Base-by-base conservation (phyloP, 2,797 vertebrate genomes). In the Sebastes steindachneri region DNA sequence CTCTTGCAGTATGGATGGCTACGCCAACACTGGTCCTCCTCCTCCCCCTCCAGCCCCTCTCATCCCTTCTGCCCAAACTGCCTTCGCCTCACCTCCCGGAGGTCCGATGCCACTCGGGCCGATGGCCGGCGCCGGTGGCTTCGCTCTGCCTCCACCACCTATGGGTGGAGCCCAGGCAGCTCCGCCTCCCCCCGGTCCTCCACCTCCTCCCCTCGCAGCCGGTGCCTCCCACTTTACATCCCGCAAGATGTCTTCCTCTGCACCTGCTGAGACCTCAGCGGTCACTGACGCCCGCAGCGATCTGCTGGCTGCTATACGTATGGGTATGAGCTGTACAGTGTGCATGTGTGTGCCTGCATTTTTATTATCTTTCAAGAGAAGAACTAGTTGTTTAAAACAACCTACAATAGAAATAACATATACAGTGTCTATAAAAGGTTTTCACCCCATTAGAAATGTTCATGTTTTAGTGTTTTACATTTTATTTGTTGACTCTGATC, bases 301-400 rank as follows among this genome's bases (percentile, higher is more conserved):
- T 86, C 97, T 99, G 37, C 96, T 99, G 28, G 97, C 99, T 79
- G 98, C 99, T 75, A 99, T 99, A 82, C 97, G 98, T 19, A 99
- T 99, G 98, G 99, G 99, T 99, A 89, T 94, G 92, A 75, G 1
- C 12, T 23, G 15, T 9, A 23, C 11, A 14, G 63, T 77, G 41
- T 53, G 41, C 67, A 4, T 60, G 21, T 45, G 19, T 68, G 28
- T 25, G 5, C 7, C 4, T 60, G 23, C 7, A 23, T 72, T 53
- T 53, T 3, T 59, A 14, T 31, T n/a, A 53, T 11, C 51, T 17
- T 33, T 66, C 7, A 23, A 53, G n/a, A 62, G 2, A 57, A 35
- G 10, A 37, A 37, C 35, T 37, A 19, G 19, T 59, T 58, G 35
- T 51, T 26, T 17, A 35, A 53, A 70, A 45, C 15, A 26, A 28